These are phyloP conservation scores for Conus betulinus DNA, from an alignment of 1,140 invertebrate genomes.

Conservation along the genomic window DNA sequence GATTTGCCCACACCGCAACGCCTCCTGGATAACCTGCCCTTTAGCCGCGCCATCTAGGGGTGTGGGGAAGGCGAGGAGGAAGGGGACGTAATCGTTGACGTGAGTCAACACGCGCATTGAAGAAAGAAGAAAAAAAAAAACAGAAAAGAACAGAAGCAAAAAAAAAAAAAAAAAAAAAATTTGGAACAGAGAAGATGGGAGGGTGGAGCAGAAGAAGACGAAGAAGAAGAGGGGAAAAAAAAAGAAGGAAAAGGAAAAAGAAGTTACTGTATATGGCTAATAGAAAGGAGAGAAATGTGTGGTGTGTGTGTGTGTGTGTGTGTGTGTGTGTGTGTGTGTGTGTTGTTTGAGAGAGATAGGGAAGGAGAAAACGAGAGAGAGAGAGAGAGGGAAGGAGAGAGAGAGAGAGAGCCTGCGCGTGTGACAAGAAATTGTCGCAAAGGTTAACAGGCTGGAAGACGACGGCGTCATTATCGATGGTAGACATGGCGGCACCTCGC, in stretches of 20 bases:
- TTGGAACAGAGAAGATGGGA: neutral
- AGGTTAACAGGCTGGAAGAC: neutral
- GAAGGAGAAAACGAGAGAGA: neutral
- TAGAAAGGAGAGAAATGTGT: too few species aligned
- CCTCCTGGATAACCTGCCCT: neutral
- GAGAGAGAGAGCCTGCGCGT: neutral
- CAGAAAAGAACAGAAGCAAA: neutral
- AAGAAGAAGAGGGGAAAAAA: too few species aligned
- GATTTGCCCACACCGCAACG: neutral
- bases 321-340: too few species aligned
- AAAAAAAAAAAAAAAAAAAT: neutral
- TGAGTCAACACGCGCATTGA: neutral
- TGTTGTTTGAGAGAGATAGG: neutral
- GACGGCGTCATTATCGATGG: constrained; percentile 15
- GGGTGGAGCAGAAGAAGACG: neutral
- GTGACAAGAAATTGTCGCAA: neutral
- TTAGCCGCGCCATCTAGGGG: neutral
- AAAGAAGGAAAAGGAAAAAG: too few species aligned
- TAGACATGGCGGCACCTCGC: neutral
- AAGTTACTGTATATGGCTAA: too few species aligned
- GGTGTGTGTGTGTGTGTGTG: too few species aligned
- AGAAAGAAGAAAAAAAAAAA: neutral
- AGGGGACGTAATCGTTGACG: constrained; percentile 1
- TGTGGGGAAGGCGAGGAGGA: too few species aligned
- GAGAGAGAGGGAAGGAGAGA: neutral